A percentile compares a stretch with the other conserved stretches of the same genome.
These are phyloP conservation scores for Drosophila mercatorum DNA, from an alignment of 2,888 invertebrate genomes.

Conservation along the genomic window DNA sequence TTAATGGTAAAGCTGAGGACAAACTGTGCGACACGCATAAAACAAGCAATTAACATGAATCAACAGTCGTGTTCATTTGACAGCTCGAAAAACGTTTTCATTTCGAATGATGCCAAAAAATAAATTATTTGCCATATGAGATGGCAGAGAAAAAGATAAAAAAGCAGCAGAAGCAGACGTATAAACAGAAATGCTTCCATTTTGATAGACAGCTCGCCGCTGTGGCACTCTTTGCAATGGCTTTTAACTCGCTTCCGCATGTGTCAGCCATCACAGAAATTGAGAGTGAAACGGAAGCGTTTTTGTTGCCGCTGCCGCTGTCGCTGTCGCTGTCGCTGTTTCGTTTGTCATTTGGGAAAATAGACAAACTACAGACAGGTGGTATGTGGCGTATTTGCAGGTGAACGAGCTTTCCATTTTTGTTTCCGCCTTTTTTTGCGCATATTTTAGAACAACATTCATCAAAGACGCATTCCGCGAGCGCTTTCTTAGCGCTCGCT, in stretches of 20 bases:
- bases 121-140: constrained; percentile 44
- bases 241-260: constrained; percentile 48
- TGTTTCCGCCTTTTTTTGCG: constrained; percentile 9
- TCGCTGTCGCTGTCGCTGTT: neutral
- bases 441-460: constrained; percentile 63
- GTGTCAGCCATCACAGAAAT: constrained; percentile 20
- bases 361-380: constrained; percentile 1
- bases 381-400: constrained; percentile 16
- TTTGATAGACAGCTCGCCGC: constrained; percentile 57
- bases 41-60: constrained; percentile 75
- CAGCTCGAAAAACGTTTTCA: constrained; percentile 41
- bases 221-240: constrained; percentile 43
- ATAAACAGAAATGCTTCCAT: constrained; percentile 17
- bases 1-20: constrained; percentile 39
- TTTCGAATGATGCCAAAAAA: constrained; percentile 38
- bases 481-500: neutral
- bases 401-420: constrained; percentile 14
- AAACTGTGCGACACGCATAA: constrained; percentile 48
- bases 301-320: neutral
- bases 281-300: constrained; percentile 47
- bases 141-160: neutral
- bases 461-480: constrained; percentile 58
- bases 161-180: neutral
- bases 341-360: constrained; percentile 13
- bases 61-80: constrained; percentile 57